Conservation (phyloP, 2,113 vertebrate species). For the Oreotrochilus melanogaster region DNA sequence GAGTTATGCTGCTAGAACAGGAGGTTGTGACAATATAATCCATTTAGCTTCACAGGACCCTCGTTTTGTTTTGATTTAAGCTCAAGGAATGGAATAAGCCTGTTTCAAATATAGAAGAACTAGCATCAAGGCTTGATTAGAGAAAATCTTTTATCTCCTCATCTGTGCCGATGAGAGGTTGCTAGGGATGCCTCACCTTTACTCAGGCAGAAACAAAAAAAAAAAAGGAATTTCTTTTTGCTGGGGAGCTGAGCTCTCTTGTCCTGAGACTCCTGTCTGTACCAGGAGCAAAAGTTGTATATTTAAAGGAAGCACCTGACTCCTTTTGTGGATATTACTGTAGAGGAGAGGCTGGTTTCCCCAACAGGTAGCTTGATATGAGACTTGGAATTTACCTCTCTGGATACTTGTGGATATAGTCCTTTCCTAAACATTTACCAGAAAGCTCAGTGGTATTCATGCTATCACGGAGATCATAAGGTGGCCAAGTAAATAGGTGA, state of each 20-base stretch:
- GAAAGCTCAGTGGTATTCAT: background rate
- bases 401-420: background rate
- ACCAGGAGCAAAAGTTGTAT: background rate
- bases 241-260: background rate
- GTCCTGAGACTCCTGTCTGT: background rate
- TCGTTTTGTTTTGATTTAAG: slow-evolving; percentile 58
- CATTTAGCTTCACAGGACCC: slow-evolving; percentile 14
- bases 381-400: background rate
- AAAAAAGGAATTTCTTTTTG: background rate
- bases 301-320: background rate
- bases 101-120: slow-evolving; percentile 45
- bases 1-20: slow-evolving; percentile 19
- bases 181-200: background rate
- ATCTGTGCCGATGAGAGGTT: background rate
- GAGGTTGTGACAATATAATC: slow-evolving; percentile 35
- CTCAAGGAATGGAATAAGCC: slow-evolving; percentile 26
- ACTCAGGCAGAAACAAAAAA: background rate
- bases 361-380: background rate
- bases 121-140: slow-evolving; percentile 16
- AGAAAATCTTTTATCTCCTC: slow-evolving; percentile 10
- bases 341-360: background rate
- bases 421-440: background rate
- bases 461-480: background rate
- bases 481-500: background rate
- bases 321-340: background rate